These are phyloP conservation scores for Sternarchorhynchus goeldii DNA, from an alignment of 2,797 vertebrate species.

Conservation along the genomic window DNA sequence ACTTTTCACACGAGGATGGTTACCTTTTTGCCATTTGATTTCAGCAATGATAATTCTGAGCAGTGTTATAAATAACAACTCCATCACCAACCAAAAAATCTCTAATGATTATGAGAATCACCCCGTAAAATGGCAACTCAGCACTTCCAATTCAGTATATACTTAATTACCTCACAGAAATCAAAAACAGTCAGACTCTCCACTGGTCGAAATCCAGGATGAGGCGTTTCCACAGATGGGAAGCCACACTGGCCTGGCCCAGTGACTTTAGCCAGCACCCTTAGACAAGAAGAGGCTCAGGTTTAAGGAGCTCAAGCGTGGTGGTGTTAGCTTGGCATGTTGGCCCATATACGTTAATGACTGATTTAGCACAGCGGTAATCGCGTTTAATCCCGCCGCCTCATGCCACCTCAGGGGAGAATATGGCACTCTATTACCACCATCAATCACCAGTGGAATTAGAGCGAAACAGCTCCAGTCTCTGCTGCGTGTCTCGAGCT, in stretches of 20 bases:
- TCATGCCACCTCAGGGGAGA: conserved; percentile 47
- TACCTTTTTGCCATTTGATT: not conserved
- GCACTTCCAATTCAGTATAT: no score
- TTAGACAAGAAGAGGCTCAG: conserved; percentile 4
- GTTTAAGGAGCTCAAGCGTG: conserved; percentile 23
- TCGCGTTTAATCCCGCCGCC: conserved; percentile 52
- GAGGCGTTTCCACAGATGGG: not conserved
- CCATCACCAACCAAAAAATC: no score
- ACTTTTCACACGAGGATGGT: not conserved
- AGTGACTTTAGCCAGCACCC: conserved; percentile 10
- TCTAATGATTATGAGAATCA: no score
- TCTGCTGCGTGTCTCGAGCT: conserved; percentile 21
- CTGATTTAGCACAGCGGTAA: conserved; percentile 54
- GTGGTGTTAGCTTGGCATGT: conserved; percentile 33
- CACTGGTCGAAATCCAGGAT: no score
- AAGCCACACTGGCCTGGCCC: conserved; percentile 5
- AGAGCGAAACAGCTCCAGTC: conserved; percentile 26
- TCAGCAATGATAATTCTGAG: not conserved
- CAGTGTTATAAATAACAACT: not conserved
- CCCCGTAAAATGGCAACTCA: no score
- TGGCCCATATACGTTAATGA: conserved; percentile 56
- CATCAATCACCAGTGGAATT: conserved; percentile 53
- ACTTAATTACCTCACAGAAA: no score
- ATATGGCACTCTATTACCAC: conserved; percentile 46
- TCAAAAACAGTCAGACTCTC: no score